phyloP scores from a whole-genome alignment of 2,888 invertebrate genomes.

The Exocentrus adspersus region DNA sequence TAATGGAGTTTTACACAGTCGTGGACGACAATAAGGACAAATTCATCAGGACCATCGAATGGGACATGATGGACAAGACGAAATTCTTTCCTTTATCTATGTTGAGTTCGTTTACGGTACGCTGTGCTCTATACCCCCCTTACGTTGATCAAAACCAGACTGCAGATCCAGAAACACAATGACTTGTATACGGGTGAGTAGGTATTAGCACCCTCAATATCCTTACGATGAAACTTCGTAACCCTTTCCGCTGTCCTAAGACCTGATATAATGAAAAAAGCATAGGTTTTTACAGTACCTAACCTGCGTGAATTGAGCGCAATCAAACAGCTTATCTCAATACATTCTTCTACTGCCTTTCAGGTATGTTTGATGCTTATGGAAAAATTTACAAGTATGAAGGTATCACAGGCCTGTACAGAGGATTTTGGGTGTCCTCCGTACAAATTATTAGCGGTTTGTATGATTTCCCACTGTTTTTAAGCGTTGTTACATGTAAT shows the following conservation, averaged over 20 bases:
- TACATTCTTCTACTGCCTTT: conserved; percentile 46
- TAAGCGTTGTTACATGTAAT: too few species aligned
- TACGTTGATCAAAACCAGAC: conserved; percentile 92
- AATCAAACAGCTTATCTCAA: not conserved
- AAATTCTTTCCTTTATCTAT: conserved; percentile 95
- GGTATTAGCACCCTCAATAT: too few species aligned
- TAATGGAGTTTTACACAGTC: conserved; percentile 40
- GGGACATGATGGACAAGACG: conserved; percentile 97
- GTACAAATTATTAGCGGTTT: conserved; percentile 68
- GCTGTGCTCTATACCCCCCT: conserved; percentile 89
- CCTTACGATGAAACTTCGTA: too few species aligned
- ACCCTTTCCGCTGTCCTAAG: too few species aligned
- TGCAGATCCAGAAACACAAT: conserved; percentile 87
- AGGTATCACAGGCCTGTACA: conserved; percentile 87
- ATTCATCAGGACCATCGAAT: conserved; percentile 88
- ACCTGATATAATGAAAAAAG: too few species aligned
- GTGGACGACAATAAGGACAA: conserved; percentile 46
- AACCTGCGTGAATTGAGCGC: too few species aligned
- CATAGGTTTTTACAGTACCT: too few species aligned
- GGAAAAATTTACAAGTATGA: conserved; percentile 86
- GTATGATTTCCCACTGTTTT: too few species aligned
- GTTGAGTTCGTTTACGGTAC: conserved; percentile 82
- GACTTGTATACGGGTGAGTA: conserved; percentile 79
- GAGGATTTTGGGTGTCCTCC: conserved; percentile 95
- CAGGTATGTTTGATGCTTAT: conserved; percentile 87